Base-by-base conservation (phyloP, 2,888 invertebrate genomes). In the Cecidostiba fungosa region DNA sequence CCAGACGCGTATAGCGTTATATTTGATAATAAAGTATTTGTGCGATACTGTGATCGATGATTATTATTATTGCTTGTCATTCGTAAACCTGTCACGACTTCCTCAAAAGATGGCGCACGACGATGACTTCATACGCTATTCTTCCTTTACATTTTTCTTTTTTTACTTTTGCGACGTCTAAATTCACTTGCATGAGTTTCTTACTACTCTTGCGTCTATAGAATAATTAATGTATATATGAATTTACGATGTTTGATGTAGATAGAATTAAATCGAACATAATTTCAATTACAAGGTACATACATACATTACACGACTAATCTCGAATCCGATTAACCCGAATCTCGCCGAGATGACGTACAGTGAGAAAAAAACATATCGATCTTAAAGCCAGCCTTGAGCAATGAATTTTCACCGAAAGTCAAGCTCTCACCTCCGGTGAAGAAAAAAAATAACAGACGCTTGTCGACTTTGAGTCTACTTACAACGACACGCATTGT, bases 11-110 rank as follows among this genome's bases (percentile, higher is more conserved):
- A 59, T 76, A 32, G 73, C 54, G 79, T 39, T 79, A 59, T n/a
- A 62, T 77, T 83, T 77, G 29, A 83, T 83, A 82, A 62, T 77
- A 70, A 77, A 77, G 54, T 59, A 72, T 77, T 70, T 54, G 29
- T 77, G 47, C 23, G 74, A 66, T n/a, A n/a, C 74, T 50, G 66
- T 66, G 74, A 82, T 76, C 19, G 43, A 81, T 77, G 43, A 81
- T 77, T 39, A 77, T 74, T 78, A 66, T 84, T 81, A 77, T 76
- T 77, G 54, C 29, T 16, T 32, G 50, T 81, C 70, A 50, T 85
- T 85, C 72, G 23, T 70, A 81, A 85, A 77, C n/a, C 47, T 62
- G 77, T 85, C 77, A 81, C 74, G 8, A 77, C 74, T 43, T 81
- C 85, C 29, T 26, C 76, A 70, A 85, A 81, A 85, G 43, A 54